Conservation (phyloP, 2,888 invertebrate genomes). For the Phalera bucephala region DNA sequence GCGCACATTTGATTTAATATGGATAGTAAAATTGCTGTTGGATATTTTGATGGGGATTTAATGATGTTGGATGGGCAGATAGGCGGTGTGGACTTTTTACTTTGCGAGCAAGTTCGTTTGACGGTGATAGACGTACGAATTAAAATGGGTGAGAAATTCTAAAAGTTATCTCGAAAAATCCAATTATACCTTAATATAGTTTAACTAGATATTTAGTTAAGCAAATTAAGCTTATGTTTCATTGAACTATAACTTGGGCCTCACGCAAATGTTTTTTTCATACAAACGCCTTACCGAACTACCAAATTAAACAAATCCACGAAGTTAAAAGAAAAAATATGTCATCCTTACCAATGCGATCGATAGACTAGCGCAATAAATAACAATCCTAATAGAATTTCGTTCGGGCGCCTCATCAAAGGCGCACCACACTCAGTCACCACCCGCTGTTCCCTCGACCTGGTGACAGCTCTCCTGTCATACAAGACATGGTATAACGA, state of each 20-base stretch:
- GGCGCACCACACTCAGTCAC: conserved; percentile 34
- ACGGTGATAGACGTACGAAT: not conserved
- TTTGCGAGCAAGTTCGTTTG: not conserved
- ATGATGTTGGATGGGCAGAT: not conserved
- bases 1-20: conserved; percentile 5
- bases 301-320: no score
- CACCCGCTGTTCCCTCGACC: conserved; percentile 41
- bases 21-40: conserved; percentile 7
- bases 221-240: no score
- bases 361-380: conserved; percentile 17
- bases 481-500: conserved; percentile 7
- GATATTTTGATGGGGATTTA: conserved; percentile 3
- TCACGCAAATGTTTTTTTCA: no score
- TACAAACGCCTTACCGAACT: no score
- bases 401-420: conserved; percentile 40
- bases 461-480: conserved; percentile 46
- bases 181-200: no score
- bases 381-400: conserved; percentile 31
- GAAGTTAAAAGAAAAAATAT: no score
- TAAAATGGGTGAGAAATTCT: no score
- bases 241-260: no score
- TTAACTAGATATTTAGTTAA: no score
- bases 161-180: no score
- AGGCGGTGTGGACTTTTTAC: not conserved
- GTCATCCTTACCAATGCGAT: not conserved